Base-by-base conservation (phyloP, 2,113 vertebrate genomes). In the Lamprologus ornatipinnis region DNA sequence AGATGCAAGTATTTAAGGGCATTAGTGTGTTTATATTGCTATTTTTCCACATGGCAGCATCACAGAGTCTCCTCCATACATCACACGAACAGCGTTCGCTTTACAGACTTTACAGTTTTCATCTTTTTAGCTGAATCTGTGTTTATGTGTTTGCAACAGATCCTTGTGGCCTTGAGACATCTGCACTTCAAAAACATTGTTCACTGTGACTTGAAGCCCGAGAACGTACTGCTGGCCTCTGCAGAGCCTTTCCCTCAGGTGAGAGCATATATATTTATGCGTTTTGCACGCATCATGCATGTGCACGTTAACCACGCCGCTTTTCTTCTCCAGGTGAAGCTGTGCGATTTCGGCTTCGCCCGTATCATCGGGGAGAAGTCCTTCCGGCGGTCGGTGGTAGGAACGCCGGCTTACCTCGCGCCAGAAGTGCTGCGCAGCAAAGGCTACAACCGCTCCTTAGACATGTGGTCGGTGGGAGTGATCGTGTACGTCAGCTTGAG, bases 151-250 rank as follows among this genome's bases (percentile, higher is more conserved):
- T 84, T 93, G 31, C 91, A 31, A 81, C 93, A 99, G 98, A 99
- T 99, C 93, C 98, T 99, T 89, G 98, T 99, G 95, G 98, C 98
- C 84, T 95, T 99, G 95, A 97, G 98, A 93, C 99, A 98, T 96
- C 97, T 99, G 93, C 98, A 99, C 94, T 99, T 99, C 96, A 99
- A 99, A 94, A 99, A 99, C 93, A 99, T 99, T 70, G 98, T 99
- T 92, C 98, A 99, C 97, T 99, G 98, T 98, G 98, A 99, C 96
- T 96, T 99, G 95, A 99, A 99, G 96, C 98, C 98, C 6, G 98
- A 99, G 95, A 99, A 99, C 23, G 98, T 99, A 84, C 96, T 99
- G n/a, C 96, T 99, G 85, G 98, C 98, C 73, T 99, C 98, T 12
- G 98, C 98, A 89, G 98, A 99, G 92, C 98, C 98, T 9, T 99